These are phyloP conservation scores for Bombus terrestris DNA, from an alignment of 1,140 invertebrate species.

Conservation along the genomic window DNA sequence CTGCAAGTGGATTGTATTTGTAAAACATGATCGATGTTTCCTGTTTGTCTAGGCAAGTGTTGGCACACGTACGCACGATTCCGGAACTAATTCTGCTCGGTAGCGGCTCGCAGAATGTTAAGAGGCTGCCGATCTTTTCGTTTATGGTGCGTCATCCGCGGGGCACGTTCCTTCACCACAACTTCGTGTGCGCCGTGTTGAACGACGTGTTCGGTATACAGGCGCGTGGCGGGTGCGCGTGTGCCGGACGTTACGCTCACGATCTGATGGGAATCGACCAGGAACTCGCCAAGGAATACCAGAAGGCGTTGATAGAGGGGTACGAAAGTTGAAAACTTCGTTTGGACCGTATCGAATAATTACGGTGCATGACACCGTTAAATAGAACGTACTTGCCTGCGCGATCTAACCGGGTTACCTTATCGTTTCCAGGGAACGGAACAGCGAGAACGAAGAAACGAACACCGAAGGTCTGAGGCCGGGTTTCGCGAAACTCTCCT, in stretches of 20 bases:
- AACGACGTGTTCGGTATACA: conserved; percentile 97
- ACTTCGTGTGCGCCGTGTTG: conserved; percentile 93
- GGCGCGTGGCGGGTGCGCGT: conserved; percentile 92
- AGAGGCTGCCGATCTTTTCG: conserved; percentile 92
- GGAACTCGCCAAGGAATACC: conserved; percentile 89
- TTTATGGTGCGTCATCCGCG: conserved; percentile 92
- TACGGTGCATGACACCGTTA: too few species aligned
- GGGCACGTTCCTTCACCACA: conserved; percentile 94
- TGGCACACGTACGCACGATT: conserved; percentile 88
- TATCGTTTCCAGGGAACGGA: conserved; percentile 60
- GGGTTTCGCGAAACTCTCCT: conserved; percentile 92
- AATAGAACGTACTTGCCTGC: too few species aligned
- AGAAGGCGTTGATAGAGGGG: conserved; percentile 89
- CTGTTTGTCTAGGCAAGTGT: conserved; percentile 86
- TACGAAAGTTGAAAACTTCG: conserved; percentile 73
- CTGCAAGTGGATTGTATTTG: too few species aligned
- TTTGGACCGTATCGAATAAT: not conserved
- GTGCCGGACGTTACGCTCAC: conserved; percentile 93
- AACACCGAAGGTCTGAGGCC: conserved; percentile 90
- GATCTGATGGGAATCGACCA: conserved; percentile 92
- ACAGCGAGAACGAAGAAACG: conserved; percentile 69
- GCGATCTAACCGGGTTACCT: not conserved
- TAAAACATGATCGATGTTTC: conserved; percentile 3
- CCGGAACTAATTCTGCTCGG: conserved; percentile 92
- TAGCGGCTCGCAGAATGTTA: conserved; percentile 85